A percentile compares a stretch with the other conserved stretches of the same genome.
Evolutionary conservation across 2,797 vertebrate genomes (phyloP).

Genomic region (Galago senegalensis): DNA sequence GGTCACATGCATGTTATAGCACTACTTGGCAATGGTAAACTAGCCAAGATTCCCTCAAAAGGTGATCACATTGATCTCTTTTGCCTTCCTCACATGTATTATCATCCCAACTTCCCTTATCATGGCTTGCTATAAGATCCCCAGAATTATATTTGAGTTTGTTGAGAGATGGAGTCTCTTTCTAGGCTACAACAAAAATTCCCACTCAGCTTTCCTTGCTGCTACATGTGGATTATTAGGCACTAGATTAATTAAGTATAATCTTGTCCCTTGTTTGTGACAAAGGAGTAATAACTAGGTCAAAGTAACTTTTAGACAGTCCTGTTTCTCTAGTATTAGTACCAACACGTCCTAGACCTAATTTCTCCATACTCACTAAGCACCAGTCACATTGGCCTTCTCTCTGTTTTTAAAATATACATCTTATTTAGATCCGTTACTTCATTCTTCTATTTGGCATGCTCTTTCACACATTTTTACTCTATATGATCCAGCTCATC

Average conservation of each 20-base stretch:
- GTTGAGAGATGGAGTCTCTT: not conserved
- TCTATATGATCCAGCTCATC: not conserved
- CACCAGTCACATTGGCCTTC: not conserved
- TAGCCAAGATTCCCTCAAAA: slow-evolving; percentile 14
- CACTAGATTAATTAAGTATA: not conserved
- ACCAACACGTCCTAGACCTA: not conserved
- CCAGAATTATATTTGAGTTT: slow-evolving; percentile 7
- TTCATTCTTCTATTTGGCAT: not conserved
- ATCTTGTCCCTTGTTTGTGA: not conserved
- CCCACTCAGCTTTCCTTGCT: not conserved
- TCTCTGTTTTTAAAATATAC: not conserved
- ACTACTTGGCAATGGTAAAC: not conserved
- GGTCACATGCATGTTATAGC: not conserved
- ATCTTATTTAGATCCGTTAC: not conserved
- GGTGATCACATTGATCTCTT: not conserved
- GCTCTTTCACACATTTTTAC: not conserved
- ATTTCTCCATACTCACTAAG: not conserved
- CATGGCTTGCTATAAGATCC: not conserved
- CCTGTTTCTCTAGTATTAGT: not conserved
- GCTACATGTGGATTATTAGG: not conserved
- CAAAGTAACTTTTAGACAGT: slow-evolving; percentile 11
- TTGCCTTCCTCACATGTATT: not conserved
- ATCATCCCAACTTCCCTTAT: not conserved
- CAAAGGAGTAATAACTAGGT: not conserved
- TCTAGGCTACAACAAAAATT: not conserved